Evolutionary conservation across 1,140 invertebrate species (phyloP).

Genomic region (Campodea augens): DNA sequence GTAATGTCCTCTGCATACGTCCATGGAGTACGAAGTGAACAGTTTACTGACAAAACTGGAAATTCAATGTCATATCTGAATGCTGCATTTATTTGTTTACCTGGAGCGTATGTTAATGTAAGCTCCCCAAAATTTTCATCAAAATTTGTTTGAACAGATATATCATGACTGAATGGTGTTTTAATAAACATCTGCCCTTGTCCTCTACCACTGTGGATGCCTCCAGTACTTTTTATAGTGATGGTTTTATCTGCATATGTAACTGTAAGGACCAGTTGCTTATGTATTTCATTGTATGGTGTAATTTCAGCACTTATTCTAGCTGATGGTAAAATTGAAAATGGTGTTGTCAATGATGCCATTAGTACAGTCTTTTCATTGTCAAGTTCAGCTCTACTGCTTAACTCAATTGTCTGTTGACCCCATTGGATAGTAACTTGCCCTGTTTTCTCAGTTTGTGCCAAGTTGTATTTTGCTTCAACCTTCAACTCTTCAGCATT

Average conservation of each 20-base stretch:
- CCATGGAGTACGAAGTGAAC: neutral
- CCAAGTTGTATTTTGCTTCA: neutral
- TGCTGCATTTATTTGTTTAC: neutral
- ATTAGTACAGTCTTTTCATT: neutral
- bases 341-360: constrained; percentile 5
- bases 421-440: neutral
- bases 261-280: neutral
- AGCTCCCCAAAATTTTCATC: neutral
- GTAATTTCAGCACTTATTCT: neutral
- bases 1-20: neutral
- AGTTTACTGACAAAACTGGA: neutral
- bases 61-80: neutral
- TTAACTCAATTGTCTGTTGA: neutral
- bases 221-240: neutral
- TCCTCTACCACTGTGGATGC: neutral
- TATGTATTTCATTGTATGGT: neutral
- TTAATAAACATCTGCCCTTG: neutral
- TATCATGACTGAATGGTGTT: neutral
- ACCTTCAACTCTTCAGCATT: neutral
- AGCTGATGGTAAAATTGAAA: neutral
- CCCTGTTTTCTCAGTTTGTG: neutral
- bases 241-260: neutral
- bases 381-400: neutral
- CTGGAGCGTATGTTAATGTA: neutral
- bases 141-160: neutral